Evolutionary conservation across 64 coral and sea anemone genomes (phyloP).

Genomic region (Pachyseris speciosa): DNA sequence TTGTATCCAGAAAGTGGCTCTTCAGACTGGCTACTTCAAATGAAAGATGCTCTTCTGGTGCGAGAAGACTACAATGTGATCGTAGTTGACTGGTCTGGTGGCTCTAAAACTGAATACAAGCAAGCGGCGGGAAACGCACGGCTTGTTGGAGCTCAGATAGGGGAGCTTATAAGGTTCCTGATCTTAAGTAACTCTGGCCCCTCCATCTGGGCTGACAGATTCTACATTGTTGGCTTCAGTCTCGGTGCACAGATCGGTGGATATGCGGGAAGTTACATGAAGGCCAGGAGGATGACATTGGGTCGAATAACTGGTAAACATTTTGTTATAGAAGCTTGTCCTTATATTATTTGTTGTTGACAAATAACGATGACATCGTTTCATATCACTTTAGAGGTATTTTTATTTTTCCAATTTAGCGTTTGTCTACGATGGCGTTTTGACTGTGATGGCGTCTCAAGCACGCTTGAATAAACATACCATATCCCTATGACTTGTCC

Average conservation of each 20-base stretch:
- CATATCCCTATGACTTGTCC: too few species aligned
- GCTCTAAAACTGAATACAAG: conserved; percentile 4
- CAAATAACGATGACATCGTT: too few species aligned
- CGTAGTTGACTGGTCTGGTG: conserved; percentile 62
- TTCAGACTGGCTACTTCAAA: background rate
- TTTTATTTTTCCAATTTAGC: too few species aligned
- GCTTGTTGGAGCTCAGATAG: conserved; percentile 68
- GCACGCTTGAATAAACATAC: too few species aligned
- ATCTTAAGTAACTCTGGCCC: background rate
- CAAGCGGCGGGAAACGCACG: conserved; percentile 37
- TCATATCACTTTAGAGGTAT: too few species aligned
- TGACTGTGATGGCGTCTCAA: too few species aligned
- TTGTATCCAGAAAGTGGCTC: conserved; percentile 11
- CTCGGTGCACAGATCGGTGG: conserved; percentile 43
- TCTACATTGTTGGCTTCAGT: too few species aligned
- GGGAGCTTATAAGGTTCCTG: conserved; percentile 41
- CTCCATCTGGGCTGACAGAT: background rate
- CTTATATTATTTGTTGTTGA: too few species aligned
- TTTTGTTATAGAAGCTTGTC: too few species aligned
- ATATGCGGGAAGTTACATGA: conserved; percentile 10
- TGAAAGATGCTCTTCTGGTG: conserved; percentile 36
- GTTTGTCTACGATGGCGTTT: too few species aligned
- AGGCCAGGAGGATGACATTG: background rate
- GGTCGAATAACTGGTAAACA: conserved; percentile 58
- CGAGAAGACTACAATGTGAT: conserved; percentile 67